Conservation (phyloP, 2,888 invertebrate genomes). For the Cerastoderma edule region DNA sequence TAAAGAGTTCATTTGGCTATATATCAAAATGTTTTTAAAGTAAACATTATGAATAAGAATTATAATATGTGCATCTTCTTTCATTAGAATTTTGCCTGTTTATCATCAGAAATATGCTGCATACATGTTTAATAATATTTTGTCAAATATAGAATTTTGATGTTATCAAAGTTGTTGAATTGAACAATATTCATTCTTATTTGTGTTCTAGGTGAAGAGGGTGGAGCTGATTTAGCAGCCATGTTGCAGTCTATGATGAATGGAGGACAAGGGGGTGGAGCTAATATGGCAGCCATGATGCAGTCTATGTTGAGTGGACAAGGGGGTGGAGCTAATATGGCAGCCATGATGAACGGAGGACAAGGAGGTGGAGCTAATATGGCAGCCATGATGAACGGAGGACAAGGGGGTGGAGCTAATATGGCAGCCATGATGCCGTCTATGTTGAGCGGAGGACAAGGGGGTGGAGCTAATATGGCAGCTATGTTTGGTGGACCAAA, state of each 20-base stretch:
- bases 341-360: neutral
- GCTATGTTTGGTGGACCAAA: neutral
- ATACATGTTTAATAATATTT: too few species aligned
- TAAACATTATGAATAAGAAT: too few species aligned
- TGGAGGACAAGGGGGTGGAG: neutral
- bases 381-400: neutral
- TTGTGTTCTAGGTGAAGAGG: neutral
- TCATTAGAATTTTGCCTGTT: too few species aligned
- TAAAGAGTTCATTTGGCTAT: too few species aligned
- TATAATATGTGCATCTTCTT: too few species aligned
- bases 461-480: neutral
- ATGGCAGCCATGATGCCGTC: neutral
- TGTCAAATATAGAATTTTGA: too few species aligned
- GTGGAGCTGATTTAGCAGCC: neutral
- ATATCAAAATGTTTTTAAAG: too few species aligned
- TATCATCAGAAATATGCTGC: too few species aligned
- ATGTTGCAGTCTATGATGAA: constrained; percentile 8
- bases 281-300: constrained; percentile 1
- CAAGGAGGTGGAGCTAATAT: neutral
- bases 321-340: constrained; percentile 5
- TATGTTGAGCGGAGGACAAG: neutral
- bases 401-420: neutral
- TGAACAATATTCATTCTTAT: too few species aligned
- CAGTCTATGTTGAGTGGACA: constrained; percentile 1
- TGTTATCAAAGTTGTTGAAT: too few species aligned